Base-by-base conservation (phyloP, 1,140 invertebrate genomes). In the Bombus haemorrhoidalis region DNA sequence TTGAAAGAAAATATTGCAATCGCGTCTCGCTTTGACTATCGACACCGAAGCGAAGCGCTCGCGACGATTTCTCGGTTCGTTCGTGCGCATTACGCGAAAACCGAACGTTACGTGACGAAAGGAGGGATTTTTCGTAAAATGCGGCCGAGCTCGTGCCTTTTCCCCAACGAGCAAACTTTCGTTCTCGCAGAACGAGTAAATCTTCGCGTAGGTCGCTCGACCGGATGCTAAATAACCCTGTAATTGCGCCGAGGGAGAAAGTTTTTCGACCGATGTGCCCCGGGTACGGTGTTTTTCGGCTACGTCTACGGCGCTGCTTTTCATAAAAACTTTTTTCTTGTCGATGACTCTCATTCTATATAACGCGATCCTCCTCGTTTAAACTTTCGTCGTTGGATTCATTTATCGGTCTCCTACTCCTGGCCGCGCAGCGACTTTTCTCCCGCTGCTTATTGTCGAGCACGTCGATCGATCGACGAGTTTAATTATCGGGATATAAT, bases 141-240 rank as follows among this genome's bases (percentile, higher is more conserved):
- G 34, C 41, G n/a, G 4, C 6, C 57, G 32, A 53, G 1, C 15
- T 64, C 37, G n/a, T 5, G 9, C 28, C 25, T n/a, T 34, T 59
- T 72, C 32, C 69, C 32, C 22, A 73, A 81, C 69, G 47, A 62
- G 53, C 47, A 12, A 81, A 81, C 47, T 81, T 81, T 71, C 47
- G 47, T 22, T n/a, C 47, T 34, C 47, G 18, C 39, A 12, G 53
- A 37, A 25, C 69, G 80, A 59, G 37, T 41, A 81, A 81, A 81
- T 81, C n/a, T 37, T 34, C 69, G 34, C 13, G 8, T 18, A n/a
- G 34, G 8, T 34, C 34, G 37, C 68, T 59, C 47, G 13, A 1
- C 8, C 41, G 41, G 37, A 15, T 66, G 28, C 69, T 72, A 81
- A 81, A 71, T 71, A 81, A 73, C n/a, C 12, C 69, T 62, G 28